Base-by-base conservation (phyloP, 2,113 vertebrate genomes). In the Xiphias gladius region DNA sequence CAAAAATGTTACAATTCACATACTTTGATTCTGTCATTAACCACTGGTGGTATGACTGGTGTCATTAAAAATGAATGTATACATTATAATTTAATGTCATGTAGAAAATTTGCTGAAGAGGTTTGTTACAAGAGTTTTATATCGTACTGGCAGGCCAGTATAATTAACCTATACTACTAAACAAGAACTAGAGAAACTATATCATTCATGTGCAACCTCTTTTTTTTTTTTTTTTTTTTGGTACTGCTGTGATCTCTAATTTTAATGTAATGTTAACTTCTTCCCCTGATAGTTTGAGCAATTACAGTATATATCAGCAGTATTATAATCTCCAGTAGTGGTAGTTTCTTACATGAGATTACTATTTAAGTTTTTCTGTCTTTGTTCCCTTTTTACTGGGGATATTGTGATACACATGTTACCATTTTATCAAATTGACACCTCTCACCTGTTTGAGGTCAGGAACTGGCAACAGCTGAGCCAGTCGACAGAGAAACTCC, bases 401-500 rank as follows among this genome's bases (percentile, higher is more conserved):
- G 24, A 50, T 2, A 20, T 4, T 30, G 17, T 67, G 4, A 64
- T 8, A 32, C 1, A 1, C 46, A 8, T 11, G 3, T 37, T 32
- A 17, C 5, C 17, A 8, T 19, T 59, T 43, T 28, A 28, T 52
- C 0, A 26, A 32, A 39, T 1, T 28, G 20, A n/a, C 8, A 11
- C 1, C 4, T 22, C 79, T 90, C 65, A 95, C 94, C 90, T 95
- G 93, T 43, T 89, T 55, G 0, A 95, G 65, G 69, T 93, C 91
- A 22, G 94, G 94, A 37, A 89, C 85, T 13, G 93, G 93, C 48
- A 95, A 39, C 46, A 95, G 82, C 81, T 93, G 89, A 72, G 94
- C 88, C 39, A 97, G 84, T 22, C 95, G 94, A 85, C 77, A 92
- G 61, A 94, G 67, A 24, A 96, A 96, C 86, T 97, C 95, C 12